Conservation (phyloP, 2,113 vertebrate species). For the Scomber japonicus region DNA sequence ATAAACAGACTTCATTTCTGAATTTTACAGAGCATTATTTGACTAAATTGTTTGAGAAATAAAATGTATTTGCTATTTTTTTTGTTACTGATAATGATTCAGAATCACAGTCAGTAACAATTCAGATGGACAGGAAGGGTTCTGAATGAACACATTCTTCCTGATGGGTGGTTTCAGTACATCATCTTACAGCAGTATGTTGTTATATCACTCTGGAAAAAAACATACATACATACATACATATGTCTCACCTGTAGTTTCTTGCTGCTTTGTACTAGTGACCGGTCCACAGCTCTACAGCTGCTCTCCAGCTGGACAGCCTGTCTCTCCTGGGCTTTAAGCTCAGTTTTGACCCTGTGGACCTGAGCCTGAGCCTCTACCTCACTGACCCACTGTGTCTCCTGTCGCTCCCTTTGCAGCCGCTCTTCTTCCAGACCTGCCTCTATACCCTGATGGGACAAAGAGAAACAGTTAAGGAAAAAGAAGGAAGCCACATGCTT, state of each 20-base stretch:
- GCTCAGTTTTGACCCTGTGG: constrained; percentile 90
- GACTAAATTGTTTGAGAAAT: too few species aligned
- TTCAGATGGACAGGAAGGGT: background rate
- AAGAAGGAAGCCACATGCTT: background rate
- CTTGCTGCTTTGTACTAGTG: constrained; percentile 92
- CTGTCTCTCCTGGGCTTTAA: constrained; percentile 94
- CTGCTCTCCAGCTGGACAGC: constrained; percentile 93
- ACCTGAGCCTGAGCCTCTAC: constrained; percentile 92
- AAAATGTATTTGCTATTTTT: too few species aligned
- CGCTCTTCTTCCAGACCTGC: constrained; percentile 92
- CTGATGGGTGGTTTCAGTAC: constrained; percentile 2
- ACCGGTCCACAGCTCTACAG: constrained; percentile 93
- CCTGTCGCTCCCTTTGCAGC: constrained; percentile 90
- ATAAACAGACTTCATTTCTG: too few species aligned
- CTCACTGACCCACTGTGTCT: constrained; percentile 92
- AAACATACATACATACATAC: background rate
- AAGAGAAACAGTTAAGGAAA: constrained; percentile 1
- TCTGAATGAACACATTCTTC: constrained; percentile 15
- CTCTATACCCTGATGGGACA: constrained; percentile 83
- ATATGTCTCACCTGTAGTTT: constrained; percentile 89
- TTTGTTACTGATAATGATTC: background rate
- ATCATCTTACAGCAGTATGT: constrained; percentile 5
- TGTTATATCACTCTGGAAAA: background rate
- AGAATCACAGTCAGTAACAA: background rate
- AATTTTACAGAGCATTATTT: too few species aligned